Base-by-base conservation (phyloP, 1,140 invertebrate genomes). In the Paracyclopina nana region DNA sequence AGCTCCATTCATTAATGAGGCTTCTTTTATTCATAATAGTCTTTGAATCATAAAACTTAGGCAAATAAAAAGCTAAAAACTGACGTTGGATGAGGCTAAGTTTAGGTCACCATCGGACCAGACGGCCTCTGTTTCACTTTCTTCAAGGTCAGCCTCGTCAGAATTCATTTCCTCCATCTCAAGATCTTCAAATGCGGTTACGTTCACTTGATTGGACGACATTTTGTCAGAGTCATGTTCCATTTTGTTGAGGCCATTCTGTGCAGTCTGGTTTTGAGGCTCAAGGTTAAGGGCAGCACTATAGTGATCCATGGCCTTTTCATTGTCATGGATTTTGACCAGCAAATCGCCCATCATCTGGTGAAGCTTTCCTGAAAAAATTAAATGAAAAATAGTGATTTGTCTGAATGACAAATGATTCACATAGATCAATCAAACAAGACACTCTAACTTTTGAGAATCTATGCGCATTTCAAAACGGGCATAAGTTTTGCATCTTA, bases 311-410 rank as follows among this genome's bases (percentile, higher is more conserved):
- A 52, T 44, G 16, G 50, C 50, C 18, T 46, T 40, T 22, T 46
- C 50, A 28, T 52, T 41, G 14, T 46, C 25, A 9, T 40, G 18
- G 4, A 18, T 20, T 29, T 52, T 52, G 3, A 60, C 56, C 16
- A 71, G 61, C 30, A 79, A 69, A 58, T 82, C 77, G 2, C 74
- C 79, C 1, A 82, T 60, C 62, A 77, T 70, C 58, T 78, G 75
- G 62, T 82, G 78, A 5, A 80, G 63, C 56, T 70, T 69, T 44
- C 70, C 74, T 2, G 74, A 73, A 30, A 73, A 73, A n/a, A n/a
- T n/a, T n/a, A n/a, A n/a, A n/a, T n/a, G n/a, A n/a, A n/a, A n/a
- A n/a, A n/a, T n/a, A n/a, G n/a, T n/a, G n/a, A n/a, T n/a, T n/a
- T n/a, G n/a, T n/a, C n/a, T n/a, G n/a, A n/a, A n/a, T n/a, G n/a